A percentile compares a stretch with the other conserved stretches of the same genome.
These are phyloP conservation scores for Synergus gifuensis DNA, from an alignment of 2,888 invertebrate genomes.

Conservation along the genomic window DNA sequence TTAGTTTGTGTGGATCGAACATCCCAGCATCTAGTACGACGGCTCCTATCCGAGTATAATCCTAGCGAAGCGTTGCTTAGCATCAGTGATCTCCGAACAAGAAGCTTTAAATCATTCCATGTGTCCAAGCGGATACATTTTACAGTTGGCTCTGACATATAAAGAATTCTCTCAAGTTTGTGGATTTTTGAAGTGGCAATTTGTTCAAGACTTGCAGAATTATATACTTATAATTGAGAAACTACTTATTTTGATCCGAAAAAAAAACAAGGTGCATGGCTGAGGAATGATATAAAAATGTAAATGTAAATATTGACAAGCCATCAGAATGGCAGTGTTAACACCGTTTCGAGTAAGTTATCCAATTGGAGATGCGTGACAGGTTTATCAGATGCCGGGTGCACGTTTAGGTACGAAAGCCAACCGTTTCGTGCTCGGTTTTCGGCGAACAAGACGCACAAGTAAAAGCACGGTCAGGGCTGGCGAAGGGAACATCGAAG, in stretches of 20 bases:
- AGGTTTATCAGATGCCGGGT: constrained; percentile 71
- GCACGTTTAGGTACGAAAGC: constrained; percentile 57
- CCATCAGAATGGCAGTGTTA: constrained; percentile 45
- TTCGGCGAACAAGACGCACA: constrained; percentile 42
- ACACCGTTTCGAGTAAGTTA: constrained; percentile 64
- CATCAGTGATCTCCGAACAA: no score
- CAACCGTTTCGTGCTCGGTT: constrained; percentile 39
- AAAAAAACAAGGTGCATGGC: neutral
- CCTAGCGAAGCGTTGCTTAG: no score
- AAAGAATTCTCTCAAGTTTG: no score
- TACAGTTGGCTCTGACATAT: no score
- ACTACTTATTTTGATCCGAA: neutral
- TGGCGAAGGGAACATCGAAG: constrained; percentile 42
- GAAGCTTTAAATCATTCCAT: no score
- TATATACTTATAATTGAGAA: neutral
- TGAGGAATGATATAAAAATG: constrained; percentile 1
- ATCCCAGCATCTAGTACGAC: no score
- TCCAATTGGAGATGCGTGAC: constrained; percentile 70
- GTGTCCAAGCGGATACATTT: no score
- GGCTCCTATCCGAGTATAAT: no score
- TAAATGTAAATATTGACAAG: constrained; percentile 30
- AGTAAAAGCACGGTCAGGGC: constrained; percentile 27
- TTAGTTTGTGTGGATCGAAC: no score
- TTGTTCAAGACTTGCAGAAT: no score
- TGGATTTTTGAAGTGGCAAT: no score